phyloP scores from a whole-genome alignment of 2,113 vertebrate species.

The Labrus mixtus region DNA sequence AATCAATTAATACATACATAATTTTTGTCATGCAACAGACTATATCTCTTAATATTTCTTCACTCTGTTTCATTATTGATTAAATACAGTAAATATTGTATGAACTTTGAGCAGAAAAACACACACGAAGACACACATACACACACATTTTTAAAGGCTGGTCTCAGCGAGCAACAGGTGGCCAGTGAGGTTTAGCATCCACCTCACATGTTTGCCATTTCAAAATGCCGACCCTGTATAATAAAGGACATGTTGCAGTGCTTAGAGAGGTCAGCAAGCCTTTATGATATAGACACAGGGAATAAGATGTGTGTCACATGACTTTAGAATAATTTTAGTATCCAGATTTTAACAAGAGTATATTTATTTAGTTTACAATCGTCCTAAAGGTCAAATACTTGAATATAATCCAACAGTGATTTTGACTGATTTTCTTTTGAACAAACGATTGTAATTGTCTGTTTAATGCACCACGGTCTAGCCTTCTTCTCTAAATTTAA shows the following conservation, averaged over 20 bases:
- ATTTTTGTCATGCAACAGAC: not conserved
- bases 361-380: not conserved
- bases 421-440: too few relatives aligned
- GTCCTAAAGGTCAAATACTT: conserved; percentile 9
- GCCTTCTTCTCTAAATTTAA: not conserved
- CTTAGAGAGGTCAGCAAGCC: conserved; percentile 43
- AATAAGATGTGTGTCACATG: not conserved
- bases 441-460: too few relatives aligned
- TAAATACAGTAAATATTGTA: conserved; percentile 36
- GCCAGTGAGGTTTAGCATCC: conserved; percentile 56
- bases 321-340: not conserved
- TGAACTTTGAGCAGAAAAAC: conserved; percentile 10
- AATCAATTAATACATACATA: not conserved
- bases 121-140: conserved; percentile 33
- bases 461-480: not conserved
- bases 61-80: conserved; percentile 49
- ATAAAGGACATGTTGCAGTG: conserved; percentile 39
- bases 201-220: conserved; percentile 70
- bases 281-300: conserved; percentile 10
- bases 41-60: conserved; percentile 1
- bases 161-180: conserved; percentile 65
- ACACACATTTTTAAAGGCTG: conserved; percentile 18
- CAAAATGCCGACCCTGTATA: conserved; percentile 64
- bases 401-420: conserved; percentile 4
- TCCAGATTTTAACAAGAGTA: not conserved